Percentiles rank a stretch among this genome's conserved stretches.
Conservation (phyloP, 2,797 vertebrate species). For the Percopsis omiscomaycus region DNA sequence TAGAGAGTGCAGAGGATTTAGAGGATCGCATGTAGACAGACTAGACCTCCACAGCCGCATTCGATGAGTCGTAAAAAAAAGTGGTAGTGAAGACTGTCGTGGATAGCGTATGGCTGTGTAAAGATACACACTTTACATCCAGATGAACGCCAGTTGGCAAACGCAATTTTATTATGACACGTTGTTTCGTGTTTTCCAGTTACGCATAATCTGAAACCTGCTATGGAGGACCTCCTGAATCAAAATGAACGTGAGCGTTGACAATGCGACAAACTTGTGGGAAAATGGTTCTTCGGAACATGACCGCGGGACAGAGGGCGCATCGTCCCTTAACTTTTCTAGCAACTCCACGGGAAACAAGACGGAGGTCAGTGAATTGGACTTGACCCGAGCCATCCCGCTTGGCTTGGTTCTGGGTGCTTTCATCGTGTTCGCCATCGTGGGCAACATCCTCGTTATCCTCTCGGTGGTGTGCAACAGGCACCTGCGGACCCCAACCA, state of each 20-base stretch:
- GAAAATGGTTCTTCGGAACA: conserved; percentile 80
- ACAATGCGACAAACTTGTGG: conserved; percentile 81
- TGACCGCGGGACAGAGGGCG: conserved; percentile 48
- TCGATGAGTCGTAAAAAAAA: neutral
- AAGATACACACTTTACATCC: conserved; percentile 22
- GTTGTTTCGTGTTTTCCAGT: conserved; percentile 44
- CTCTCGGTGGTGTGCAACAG: conserved; percentile 95
- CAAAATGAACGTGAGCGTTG: conserved; percentile 88
- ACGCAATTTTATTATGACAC: conserved; percentile 19
- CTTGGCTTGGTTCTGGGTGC: conserved; percentile 91
- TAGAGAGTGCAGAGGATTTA: conserved; percentile 41
- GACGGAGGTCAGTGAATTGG: conserved; percentile 74
- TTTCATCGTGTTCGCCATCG: conserved; percentile 93
- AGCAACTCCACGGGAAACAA: conserved; percentile 77
- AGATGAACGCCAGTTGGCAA: conserved; percentile 8
- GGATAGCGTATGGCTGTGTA: conserved; percentile 1
- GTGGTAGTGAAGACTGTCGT: conserved; percentile 1
- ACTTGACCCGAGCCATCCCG: conserved; percentile 83
- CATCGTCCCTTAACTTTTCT: conserved; percentile 71
- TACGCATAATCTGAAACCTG: conserved; percentile 63
- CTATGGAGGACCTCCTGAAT: conserved; percentile 85
- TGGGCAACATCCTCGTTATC: conserved; percentile 96
- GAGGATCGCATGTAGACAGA: conserved; percentile 32
- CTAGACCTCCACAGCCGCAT: conserved; percentile 17
- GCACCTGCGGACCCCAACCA: conserved; percentile 94